Percentiles rank a stretch among this genome's conserved stretches.
Conservation (phyloP, 2,113 vertebrate genomes). For the Dendropsophus ebraccatus region DNA sequence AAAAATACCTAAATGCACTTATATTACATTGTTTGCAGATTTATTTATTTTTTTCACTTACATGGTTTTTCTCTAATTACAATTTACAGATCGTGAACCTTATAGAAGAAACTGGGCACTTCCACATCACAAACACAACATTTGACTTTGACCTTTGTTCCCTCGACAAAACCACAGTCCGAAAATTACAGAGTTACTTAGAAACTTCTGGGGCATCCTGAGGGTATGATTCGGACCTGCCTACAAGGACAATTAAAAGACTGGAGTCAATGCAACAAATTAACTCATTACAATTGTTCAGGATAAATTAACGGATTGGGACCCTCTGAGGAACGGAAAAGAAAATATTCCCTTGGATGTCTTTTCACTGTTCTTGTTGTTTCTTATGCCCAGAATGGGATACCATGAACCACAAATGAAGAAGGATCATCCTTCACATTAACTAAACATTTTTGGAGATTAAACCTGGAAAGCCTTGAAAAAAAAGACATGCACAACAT, state of each 20-base stretch:
- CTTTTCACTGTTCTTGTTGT: constrained; percentile 76
- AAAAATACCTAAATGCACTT: neutral
- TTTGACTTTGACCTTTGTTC: constrained; percentile 99
- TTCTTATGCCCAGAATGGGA: constrained; percentile 72
- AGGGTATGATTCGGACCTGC: constrained; percentile 77
- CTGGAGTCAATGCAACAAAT: constrained; percentile 51
- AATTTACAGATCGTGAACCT: constrained; percentile 92
- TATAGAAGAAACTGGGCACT: constrained; percentile 98
- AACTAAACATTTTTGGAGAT: constrained; percentile 77
- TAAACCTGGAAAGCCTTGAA: constrained; percentile 92
- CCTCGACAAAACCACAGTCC: constrained; percentile 94
- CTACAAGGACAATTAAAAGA: constrained; percentile 54
- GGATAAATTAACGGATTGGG: constrained; percentile 15
- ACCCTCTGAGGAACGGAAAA: constrained; percentile 37
- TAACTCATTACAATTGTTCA: constrained; percentile 36
- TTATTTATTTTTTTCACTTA: no score
- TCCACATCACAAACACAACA: constrained; percentile 98
- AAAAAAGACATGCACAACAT: constrained; percentile 70
- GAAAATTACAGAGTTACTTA: constrained; percentile 97
- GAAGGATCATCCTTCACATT: constrained; percentile 77
- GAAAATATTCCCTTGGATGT: constrained; percentile 66
- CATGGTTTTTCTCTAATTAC: constrained; percentile 54
- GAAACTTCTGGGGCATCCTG: constrained; percentile 90
- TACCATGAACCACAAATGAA: constrained; percentile 66
- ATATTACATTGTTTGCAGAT: neutral